phyloP scores from a whole-genome alignment of 2,797 vertebrate genomes.

The Balearica regulorum region DNA sequence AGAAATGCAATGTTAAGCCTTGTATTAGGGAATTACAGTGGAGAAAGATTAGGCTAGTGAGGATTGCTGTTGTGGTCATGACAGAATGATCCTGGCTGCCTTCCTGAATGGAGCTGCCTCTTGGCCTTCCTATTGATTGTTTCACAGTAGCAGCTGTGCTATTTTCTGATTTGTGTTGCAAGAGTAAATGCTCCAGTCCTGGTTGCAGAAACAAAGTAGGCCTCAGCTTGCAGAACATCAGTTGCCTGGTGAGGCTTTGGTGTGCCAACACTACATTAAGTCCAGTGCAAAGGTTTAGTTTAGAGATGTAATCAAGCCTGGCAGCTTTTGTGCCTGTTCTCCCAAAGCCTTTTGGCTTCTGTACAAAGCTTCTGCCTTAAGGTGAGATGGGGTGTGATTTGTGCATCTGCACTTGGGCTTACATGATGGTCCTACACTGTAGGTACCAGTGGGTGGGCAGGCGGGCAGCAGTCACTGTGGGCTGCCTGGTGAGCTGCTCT shows the following conservation, averaged over 20 bases:
- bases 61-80: background rate
- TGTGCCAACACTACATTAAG: background rate
- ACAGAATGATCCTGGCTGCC: background rate
- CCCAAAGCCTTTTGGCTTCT: background rate
- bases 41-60: background rate
- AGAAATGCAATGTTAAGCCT: background rate
- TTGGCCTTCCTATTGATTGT: background rate
- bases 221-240: background rate
- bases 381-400: background rate
- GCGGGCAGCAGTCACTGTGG: background rate
- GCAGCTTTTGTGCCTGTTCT: background rate
- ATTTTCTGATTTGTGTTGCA: background rate
- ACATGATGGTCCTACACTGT: background rate
- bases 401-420: background rate
- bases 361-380: background rate
- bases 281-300: background rate
- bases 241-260: background rate
- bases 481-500: background rate
- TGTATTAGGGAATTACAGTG: background rate
- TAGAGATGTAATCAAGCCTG: background rate
- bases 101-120: background rate
- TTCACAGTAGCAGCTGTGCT: background rate
- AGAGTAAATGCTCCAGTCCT: background rate
- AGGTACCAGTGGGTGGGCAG: background rate
- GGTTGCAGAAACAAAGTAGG: accelerated